phyloP scores from a whole-genome alignment of 2,888 invertebrate species.

The Omphaloscelis lunosa region DNA sequence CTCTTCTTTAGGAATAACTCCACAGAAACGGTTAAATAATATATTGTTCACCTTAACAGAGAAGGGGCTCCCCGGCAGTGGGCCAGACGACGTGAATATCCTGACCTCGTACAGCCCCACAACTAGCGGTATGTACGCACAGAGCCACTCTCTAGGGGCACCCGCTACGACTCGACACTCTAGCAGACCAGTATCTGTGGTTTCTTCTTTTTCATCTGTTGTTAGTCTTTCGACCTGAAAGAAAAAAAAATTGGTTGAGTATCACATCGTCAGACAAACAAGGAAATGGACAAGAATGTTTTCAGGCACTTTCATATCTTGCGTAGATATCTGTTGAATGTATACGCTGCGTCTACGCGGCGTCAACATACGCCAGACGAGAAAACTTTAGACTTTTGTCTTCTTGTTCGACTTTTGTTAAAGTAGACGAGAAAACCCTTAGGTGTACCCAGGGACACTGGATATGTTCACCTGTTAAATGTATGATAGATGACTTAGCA shows the following conservation, averaged over 20 bases:
- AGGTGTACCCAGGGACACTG: neutral
- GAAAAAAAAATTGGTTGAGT: neutral
- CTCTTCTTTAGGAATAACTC: too few relatives aligned
- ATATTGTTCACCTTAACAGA: slow-evolving; percentile 92
- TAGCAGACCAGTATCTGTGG: slow-evolving; percentile 84
- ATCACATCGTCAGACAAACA: neutral
- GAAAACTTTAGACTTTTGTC: too few relatives aligned
- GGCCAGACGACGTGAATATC: slow-evolving; percentile 92
- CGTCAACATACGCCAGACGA: neutral
- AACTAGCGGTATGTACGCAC: slow-evolving; percentile 97
- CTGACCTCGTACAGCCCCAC: slow-evolving; percentile 98
- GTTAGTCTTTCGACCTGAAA: slow-evolving; percentile 86
- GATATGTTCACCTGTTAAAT: neutral
- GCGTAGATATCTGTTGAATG: neutral
- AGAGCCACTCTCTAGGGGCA: slow-evolving; percentile 95
- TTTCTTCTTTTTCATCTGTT: slow-evolving; percentile 83
- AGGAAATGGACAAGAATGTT: neutral
- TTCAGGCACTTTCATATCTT: neutral
- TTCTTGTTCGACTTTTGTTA: too few relatives aligned
- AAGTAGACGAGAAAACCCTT: too few relatives aligned
- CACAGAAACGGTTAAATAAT: too few relatives aligned
- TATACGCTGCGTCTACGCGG: neutral
- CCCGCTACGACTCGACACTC: slow-evolving; percentile 91
- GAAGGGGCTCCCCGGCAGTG: slow-evolving; percentile 95
- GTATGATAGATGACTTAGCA: neutral